A percentile compares a stretch with the other conserved stretches of the same genome.
Conservation (phyloP, 2,113 vertebrate species). For the Anser cygnoides region DNA sequence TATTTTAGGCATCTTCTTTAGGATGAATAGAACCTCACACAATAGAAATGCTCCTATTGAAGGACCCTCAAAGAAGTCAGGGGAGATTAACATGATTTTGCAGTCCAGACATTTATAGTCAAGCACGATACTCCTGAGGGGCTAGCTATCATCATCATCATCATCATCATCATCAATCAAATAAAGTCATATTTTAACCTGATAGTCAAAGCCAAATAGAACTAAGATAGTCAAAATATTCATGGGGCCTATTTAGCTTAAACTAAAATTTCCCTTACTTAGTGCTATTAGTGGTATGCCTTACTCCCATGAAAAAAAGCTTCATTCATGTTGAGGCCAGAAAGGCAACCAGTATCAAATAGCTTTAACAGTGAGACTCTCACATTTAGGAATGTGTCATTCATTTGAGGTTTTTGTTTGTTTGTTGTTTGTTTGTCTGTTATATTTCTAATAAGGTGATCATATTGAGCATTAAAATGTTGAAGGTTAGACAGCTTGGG, state of each 20-base stretch:
- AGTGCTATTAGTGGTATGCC: background rate
- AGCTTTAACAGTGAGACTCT: background rate
- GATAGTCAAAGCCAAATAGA: constrained; percentile 12
- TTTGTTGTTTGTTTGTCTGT: background rate
- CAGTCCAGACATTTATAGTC: background rate
- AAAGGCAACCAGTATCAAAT: background rate
- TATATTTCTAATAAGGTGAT: background rate
- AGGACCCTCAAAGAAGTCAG: background rate
- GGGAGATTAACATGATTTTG: background rate
- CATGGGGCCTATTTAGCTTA: background rate
- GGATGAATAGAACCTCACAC: background rate
- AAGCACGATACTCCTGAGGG: background rate
- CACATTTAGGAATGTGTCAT: background rate
- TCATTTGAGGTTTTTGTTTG: background rate
- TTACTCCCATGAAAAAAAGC: background rate
- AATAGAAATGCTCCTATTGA: background rate
- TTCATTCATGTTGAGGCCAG: background rate
- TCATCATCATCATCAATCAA: no score
- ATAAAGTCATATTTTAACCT: constrained; percentile 16
- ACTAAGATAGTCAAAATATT: background rate
- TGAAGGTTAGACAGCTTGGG: background rate
- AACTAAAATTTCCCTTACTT: constrained; percentile 20
- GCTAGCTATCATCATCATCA: background rate
- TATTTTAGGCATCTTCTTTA: background rate
- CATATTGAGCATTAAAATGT: background rate